These are phyloP conservation scores for Amphibalanus amphitrite DNA, from an alignment of 1,140 invertebrate genomes.

Conservation along the genomic window DNA sequence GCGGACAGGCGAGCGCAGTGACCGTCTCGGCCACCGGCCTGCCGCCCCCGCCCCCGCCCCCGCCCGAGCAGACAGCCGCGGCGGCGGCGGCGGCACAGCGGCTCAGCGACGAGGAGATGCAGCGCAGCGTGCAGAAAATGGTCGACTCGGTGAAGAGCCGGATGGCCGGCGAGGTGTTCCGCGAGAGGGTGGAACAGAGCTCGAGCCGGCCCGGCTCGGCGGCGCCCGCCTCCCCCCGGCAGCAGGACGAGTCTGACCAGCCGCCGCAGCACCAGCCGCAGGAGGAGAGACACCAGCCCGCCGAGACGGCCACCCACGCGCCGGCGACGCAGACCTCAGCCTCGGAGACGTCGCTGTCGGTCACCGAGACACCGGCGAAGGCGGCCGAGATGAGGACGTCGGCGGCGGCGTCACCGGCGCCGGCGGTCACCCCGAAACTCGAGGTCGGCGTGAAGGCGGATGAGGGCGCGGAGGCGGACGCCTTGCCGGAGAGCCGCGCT, in stretches of 20 bases:
- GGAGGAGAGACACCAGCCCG: no score
- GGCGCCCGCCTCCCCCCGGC: constrained; percentile 23
- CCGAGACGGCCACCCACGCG: no score
- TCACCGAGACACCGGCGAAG: no score
- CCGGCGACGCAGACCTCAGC: no score
- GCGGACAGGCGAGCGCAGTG: neutral
- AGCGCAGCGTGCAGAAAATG: constrained; percentile 40
- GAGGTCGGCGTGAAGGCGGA: no score
- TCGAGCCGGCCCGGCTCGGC: constrained; percentile 8
- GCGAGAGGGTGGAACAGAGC: constrained; percentile 35
- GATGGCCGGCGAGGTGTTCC: constrained; percentile 52
- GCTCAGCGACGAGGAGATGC: constrained; percentile 12
- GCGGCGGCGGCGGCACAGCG: constrained; percentile 12
- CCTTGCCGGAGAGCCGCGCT: constrained; percentile 30
- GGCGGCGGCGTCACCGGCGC: no score
- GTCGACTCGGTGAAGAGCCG: constrained; percentile 56
- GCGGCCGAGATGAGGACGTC: no score
- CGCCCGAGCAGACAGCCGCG: constrained; percentile 11
- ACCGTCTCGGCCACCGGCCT: neutral
- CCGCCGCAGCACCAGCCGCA: constrained; percentile 15
- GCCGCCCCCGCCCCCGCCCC: constrained; percentile 11
- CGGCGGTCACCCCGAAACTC: no score
- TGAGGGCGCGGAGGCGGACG: constrained; percentile 11
- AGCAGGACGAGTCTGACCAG: no score
- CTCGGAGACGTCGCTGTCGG: no score